These are phyloP conservation scores for Aotus griseimembra DNA, from an alignment of 2,797 vertebrate genomes.

Conservation along the genomic window DNA sequence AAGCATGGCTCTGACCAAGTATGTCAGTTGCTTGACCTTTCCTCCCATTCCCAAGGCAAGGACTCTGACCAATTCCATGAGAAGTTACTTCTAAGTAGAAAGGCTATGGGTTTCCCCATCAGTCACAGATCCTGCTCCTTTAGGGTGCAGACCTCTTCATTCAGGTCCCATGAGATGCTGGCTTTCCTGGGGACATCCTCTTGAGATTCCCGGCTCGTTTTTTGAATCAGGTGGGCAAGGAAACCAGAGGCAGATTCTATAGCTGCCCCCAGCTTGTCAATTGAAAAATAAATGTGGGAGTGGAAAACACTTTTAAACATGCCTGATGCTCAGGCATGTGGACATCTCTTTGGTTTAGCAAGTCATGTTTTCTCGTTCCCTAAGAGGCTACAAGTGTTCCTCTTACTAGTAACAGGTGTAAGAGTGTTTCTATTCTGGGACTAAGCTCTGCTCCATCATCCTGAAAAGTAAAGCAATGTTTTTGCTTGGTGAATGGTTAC, in stretches of 20 bases:
- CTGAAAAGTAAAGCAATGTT: background rate
- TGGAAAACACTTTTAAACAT: background rate
- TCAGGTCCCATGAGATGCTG: background rate
- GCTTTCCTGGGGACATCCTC: background rate
- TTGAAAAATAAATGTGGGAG: background rate
- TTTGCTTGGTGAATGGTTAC: background rate
- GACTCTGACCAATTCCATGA: background rate
- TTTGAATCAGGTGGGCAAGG: background rate
- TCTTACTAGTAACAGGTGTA: background rate
- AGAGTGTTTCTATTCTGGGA: background rate
- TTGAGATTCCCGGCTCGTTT: background rate
- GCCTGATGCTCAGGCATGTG: background rate
- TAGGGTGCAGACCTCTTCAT: background rate
- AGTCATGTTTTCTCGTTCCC: background rate
- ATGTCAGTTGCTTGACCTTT: fast-evolving
- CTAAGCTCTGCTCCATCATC: background rate
- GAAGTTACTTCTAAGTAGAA: background rate
- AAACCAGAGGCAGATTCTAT: background rate
- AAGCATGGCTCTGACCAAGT: fast-evolving
- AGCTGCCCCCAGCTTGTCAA: background rate
- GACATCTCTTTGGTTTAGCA: background rate
- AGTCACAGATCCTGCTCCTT: background rate
- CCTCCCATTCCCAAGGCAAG: fast-evolving
- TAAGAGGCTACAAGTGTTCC: background rate
- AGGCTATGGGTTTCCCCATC: background rate